Evolutionary conservation across 2,888 invertebrate genomes (phyloP), one percentile per base, ranked within the genome.

Genomic region (Siphlonurus alternatus): DNA sequence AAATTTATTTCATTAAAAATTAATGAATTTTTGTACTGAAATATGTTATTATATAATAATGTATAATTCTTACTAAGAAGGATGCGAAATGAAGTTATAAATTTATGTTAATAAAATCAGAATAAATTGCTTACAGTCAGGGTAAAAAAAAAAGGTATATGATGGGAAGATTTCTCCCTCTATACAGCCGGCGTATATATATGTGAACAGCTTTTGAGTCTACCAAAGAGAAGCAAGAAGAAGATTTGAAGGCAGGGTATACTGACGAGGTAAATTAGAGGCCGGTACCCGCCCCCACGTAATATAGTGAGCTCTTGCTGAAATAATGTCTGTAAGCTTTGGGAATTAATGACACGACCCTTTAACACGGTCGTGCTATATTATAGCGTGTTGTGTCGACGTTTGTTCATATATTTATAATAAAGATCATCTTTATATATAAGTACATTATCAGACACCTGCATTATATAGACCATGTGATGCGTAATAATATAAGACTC

Each of bases 41-140:
- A 38, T 38, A 15, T 10, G 5, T 10, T 38, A 38, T 38, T 38
- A 38, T 38, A 38, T 38, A 38, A 10, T 38, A 10, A 10, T 38
- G 38, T 10, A 38, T 38, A 38, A 10, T 38, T 38, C 15, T 38
- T 38, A 38, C 15, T 38, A 10, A 10, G 38, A 38, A 38, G 15
- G 38, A 38, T 38, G 38, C 38, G 38, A 38, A 38, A 38, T 38
- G 38, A 15, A 38, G 56, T 22, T 56, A 56, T 56, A 20, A 56
- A 56, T 56, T 56, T 56, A 56, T 56, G 56, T 56, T 56, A 56
- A 56, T 56, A 10, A 56, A 56, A 56, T 5, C 56, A 56, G 56
- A 38, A 38, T 38, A 38, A 38, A 38, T 38, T 38, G 38, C 15
- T 38, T 38, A 15, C 38, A 38, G 15, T 38, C 38, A 10, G 5